Base-by-base conservation (phyloP, 2,797 vertebrate species). In the Acanthornis magna region DNA sequence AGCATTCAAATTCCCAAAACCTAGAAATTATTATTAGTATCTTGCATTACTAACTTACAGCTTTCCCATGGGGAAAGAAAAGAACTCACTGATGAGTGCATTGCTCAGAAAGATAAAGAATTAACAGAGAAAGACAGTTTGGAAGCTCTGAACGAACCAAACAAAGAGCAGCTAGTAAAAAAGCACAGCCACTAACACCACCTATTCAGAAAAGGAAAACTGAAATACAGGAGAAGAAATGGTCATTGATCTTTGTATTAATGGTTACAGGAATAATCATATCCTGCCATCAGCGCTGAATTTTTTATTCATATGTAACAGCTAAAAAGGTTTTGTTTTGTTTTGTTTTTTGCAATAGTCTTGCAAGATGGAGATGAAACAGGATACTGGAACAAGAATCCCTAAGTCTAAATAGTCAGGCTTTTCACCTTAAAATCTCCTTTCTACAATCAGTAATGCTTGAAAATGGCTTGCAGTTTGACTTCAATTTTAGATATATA, bases 1-100 rank as follows among this genome's bases (percentile, higher is more conserved):
- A 85, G 2, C 7, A 66, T 40, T 85, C 30, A 89, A 65, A 83
- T 75, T 29, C 15, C 14, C 26, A 5, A 43, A 79, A 79, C 3
- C 17, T 25, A 14, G 83, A 66, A 55, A 75, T 22, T 47, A 11
- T 25, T 55, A 32, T 34, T 57, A 48, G 23, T 57, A 40, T 2
- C 3, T 66, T 43, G 2, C n/a, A 34, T 43, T 82, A 48, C 7
- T 12, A 45, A 36, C 6, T 55, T 57, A 14, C 26, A 45, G 2
- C 2, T 30, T 89, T 73, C 30, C 25, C 6, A 15, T 1, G 1
- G 10, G 11, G 7, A 70, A 85, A 83, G 5, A 75, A 57, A 16
- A 61, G 10, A 70, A 5, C 7, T 51, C 26, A 76, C 3, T 43
- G 15, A 50, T 1, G 0, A 60, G 7, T 4, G 2, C 0, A 0